phyloP scores from a whole-genome alignment of 1,140 invertebrate species.

The Hylyphantes graminicola region DNA sequence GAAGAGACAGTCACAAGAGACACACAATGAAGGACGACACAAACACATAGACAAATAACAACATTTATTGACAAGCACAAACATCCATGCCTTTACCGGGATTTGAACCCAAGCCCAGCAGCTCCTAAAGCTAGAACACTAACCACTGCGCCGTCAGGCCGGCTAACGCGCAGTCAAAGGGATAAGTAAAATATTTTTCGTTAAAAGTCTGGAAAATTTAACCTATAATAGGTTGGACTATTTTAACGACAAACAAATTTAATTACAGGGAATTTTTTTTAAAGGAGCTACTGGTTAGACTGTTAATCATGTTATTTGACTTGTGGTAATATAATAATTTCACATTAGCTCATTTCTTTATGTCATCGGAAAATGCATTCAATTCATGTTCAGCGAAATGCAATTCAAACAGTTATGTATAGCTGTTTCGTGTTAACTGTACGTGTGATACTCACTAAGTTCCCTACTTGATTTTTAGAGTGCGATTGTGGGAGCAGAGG shows the following conservation, averaged over 20 bases:
- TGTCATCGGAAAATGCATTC: not conserved
- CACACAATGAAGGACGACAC: no score
- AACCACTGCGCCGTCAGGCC: no score
- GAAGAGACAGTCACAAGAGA: no score
- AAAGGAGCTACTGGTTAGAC: not conserved
- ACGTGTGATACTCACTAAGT: not conserved
- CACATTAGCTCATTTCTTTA: not conserved
- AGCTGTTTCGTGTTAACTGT: not conserved
- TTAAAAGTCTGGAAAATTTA: not conserved
- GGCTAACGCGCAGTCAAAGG: no score
- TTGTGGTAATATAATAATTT: not conserved
- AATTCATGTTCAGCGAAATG: not conserved
- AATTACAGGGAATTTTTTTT: not conserved
- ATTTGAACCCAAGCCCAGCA: no score
- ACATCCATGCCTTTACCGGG: no score
- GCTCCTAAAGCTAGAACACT: no score
- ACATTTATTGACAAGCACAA: no score
- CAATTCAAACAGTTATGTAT: not conserved
- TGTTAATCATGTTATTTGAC: not conserved
- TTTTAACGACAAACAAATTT: not conserved
- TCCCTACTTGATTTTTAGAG: not conserved
- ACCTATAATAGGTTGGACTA: not conserved
- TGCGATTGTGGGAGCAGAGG: constrained; percentile 13
- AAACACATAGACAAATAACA: no score
- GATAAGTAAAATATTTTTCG: no score